A percentile compares a stretch with the other conserved stretches of the same genome.
phyloP scores from a whole-genome alignment of 2,888 invertebrate genomes.

The Oconnorella tubifera region DNA sequence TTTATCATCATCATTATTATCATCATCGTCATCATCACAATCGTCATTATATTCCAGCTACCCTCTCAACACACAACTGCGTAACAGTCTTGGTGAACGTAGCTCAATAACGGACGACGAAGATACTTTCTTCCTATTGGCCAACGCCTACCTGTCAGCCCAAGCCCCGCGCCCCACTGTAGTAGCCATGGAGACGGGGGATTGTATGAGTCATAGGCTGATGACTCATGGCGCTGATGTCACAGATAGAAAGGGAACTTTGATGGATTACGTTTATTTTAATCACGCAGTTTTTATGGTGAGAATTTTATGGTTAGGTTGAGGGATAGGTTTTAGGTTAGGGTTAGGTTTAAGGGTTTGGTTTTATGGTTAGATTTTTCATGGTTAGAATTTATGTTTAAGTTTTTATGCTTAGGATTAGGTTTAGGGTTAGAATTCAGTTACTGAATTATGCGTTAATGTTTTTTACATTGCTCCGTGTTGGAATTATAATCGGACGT shows the following conservation, averaged over 20 bases:
- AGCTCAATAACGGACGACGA: conserved; percentile 46
- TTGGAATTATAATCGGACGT: too few species aligned
- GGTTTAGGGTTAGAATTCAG: too few species aligned
- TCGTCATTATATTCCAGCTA: too few species aligned
- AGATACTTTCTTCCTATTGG: conserved; percentile 42
- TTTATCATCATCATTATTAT: too few species aligned
- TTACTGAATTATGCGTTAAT: too few species aligned
- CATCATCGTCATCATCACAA: too few species aligned
- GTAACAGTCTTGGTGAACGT: conserved; percentile 26
- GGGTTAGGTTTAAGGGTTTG: neutral
- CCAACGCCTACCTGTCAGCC: conserved; percentile 41
- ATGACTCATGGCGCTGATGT: conserved; percentile 47
- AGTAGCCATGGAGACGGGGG: conserved; percentile 38
- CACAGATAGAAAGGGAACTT: conserved; percentile 36
- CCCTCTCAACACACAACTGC: conserved; percentile 24
- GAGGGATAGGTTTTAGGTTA: too few species aligned
- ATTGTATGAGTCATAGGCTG: conserved; percentile 35
- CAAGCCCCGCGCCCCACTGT: conserved; percentile 38
- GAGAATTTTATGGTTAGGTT: conserved; percentile 11
- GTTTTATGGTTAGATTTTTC: conserved; percentile 4
- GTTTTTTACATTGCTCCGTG: too few species aligned
- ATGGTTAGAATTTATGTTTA: neutral
- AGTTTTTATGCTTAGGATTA: too few species aligned
- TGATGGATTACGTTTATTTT: conserved; percentile 48
- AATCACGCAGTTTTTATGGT: conserved; percentile 46